Evolutionary conservation across 1,140 invertebrate genomes (phyloP).

Genomic region (Drosophila sturtevanti): DNA sequence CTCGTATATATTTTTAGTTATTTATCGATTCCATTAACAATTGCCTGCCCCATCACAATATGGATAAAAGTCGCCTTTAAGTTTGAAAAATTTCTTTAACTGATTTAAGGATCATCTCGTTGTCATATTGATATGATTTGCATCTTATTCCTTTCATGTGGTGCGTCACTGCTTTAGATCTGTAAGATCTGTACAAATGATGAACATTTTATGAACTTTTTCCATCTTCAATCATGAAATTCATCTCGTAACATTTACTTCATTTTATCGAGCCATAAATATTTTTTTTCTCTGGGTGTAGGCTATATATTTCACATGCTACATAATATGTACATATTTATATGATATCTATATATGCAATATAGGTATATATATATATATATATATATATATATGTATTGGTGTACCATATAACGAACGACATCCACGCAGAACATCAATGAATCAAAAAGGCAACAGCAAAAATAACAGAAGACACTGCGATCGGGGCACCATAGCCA

Average conservation of each 20-base stretch:
- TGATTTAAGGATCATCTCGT: background rate
- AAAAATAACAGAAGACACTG: slow-evolving; percentile 26
- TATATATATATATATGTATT: background rate
- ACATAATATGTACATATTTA: background rate
- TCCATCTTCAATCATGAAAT: slow-evolving; percentile 5
- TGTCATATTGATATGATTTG: background rate
- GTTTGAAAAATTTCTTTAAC: no score
- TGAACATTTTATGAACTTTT: background rate
- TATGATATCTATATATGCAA: background rate
- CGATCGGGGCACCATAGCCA: background rate
- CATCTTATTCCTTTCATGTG: background rate
- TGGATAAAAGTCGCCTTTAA: no score
- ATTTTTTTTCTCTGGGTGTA: slow-evolving; percentile 15
- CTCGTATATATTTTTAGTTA: no score
- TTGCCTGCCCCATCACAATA: no score
- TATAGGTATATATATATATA: background rate
- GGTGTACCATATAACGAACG: slow-evolving; percentile 26
- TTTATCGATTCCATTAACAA: no score
- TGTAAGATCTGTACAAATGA: background rate
- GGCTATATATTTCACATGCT: slow-evolving; percentile 17
- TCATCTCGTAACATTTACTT: slow-evolving; percentile 7
- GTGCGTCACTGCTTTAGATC: background rate
- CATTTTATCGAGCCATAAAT: slow-evolving; percentile 14
- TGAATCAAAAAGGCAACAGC: slow-evolving; percentile 71
- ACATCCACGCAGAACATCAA: slow-evolving; percentile 75